These are phyloP conservation scores for Schizothorax lantsangensis DNA, from an alignment of 2,797 vertebrate genomes.

Conservation along the genomic window DNA sequence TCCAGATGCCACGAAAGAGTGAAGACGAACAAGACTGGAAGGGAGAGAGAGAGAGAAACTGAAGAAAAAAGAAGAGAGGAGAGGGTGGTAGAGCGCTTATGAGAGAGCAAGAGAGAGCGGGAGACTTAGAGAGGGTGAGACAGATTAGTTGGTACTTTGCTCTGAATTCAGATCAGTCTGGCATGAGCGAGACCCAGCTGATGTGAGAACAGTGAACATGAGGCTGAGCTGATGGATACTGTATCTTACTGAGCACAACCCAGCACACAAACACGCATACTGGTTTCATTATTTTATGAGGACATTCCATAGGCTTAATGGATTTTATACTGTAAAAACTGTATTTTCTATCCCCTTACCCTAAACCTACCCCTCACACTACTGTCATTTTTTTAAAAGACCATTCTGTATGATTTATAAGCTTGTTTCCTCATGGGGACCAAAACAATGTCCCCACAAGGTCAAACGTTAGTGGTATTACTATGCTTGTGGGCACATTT, in stretches of 20 bases:
- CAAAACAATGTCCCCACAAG: background rate
- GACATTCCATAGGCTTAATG: background rate
- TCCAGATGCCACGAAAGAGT: conserved; percentile 42
- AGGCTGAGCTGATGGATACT: conserved; percentile 49
- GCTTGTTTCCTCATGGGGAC: background rate
- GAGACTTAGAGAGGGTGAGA: conserved; percentile 55
- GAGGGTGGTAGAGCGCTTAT: background rate
- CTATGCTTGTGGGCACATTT: background rate
- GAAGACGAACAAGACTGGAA: background rate
- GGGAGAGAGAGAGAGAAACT: conserved; percentile 2
- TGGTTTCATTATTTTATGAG: background rate
- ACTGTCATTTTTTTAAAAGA: background rate
- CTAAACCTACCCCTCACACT: background rate
- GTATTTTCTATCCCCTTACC: background rate
- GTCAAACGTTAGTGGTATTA: background rate
- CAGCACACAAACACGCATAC: background rate
- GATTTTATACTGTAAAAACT: background rate
- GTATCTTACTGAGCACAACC: conserved; percentile 7
- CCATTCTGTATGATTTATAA: background rate
- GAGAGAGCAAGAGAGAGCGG: conserved; percentile 31
- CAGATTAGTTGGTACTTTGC: conserved; percentile 49
- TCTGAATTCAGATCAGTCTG: conserved; percentile 58
- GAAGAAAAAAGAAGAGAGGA: conserved; percentile 3
- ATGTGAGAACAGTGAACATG: conserved; percentile 53
- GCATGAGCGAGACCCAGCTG: conserved; percentile 52